Base-by-base conservation (phyloP, 2,888 invertebrate genomes). In the Cephus runcator region DNA sequence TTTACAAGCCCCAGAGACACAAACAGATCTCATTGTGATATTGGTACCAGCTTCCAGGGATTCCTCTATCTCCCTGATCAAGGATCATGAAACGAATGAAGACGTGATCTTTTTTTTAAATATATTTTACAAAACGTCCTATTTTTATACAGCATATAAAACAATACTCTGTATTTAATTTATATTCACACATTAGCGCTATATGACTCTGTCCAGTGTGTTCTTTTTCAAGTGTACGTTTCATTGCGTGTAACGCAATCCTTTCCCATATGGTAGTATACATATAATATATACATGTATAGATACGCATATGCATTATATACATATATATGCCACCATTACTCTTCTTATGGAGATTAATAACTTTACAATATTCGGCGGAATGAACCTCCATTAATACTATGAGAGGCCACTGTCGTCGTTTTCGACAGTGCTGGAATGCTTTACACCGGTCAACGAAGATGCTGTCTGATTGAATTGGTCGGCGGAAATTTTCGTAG, bases 71-170 rank as follows among this genome's bases (percentile, higher is more conserved):
- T 23, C 2, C 9, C 23, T 23, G 56, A 56, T 56, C 56, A 2
- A 23, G 23, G 9, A 9, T 56, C 23, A 23, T 23, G 23, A 56
- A 56, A 56, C 1, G 23, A 56, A 56, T 9, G 23, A 23, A 56
- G 23, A 56, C 23, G 56, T 56, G 23, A 23, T 23, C 15, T 40
- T 56, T 69, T 88, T 90, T 90, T 91, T 88, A 89, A 90, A 90
- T 90, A 90, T 91, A 91, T 91, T 91, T 91, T 91, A 91, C 90
- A 91, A 91, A 91, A 91, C 87, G 86, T 90, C 85, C 90, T 34
- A 31, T 91, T 90, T 91, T 90, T 91, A 89, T 91, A 91, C 91
- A 91, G 91, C 90, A 91, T 91, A 91, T 91, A 91, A 91, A 91
- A 91, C 91, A 91, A 91, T 91, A 91, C 90, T 91, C 91, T 91